Conservation (phyloP, 2,888 invertebrate species). For the Drosophila prolongata region DNA sequence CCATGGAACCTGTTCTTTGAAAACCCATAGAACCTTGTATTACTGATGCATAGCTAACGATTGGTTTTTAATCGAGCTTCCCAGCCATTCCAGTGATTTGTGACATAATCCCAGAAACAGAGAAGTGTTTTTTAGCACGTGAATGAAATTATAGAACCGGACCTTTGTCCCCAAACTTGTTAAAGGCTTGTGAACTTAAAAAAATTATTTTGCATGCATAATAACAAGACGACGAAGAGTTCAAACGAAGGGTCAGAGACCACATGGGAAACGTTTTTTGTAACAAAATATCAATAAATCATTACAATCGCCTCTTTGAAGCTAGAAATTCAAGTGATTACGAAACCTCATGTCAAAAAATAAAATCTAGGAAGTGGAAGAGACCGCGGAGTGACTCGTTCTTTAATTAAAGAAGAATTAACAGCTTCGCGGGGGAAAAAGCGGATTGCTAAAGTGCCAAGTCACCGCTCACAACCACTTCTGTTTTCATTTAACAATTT, state of each 20-base stretch:
- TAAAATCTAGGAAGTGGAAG: conserved; percentile 61
- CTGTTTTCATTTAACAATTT: conserved; percentile 57
- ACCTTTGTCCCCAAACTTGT: conserved; percentile 10
- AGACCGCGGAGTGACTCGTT: conserved; percentile 54
- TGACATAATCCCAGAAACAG: conserved; percentile 42
- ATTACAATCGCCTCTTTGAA: conserved; percentile 12
- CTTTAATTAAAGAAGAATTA: conserved; percentile 72
- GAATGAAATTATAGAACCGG: conserved; percentile 47
- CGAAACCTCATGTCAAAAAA: conserved; percentile 40
- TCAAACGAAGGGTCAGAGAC: conserved; percentile 23
- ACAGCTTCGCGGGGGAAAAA: conserved; percentile 67
- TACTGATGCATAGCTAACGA: conserved; percentile 5
- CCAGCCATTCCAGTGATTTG: conserved; percentile 36
- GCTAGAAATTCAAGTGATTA: conserved; percentile 41
- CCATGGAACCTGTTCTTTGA: conserved; percentile 33
- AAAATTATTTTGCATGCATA: conserved; percentile 4
- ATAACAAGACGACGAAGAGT: not conserved
- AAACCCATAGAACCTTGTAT: conserved; percentile 8
- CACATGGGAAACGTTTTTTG: not conserved
- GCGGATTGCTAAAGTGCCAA: conserved; percentile 52
- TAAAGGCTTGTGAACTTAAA: not conserved
- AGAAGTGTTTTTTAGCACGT: not conserved
- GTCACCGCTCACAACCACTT: conserved; percentile 56
- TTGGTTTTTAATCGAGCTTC: conserved; percentile 10
- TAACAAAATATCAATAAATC: not conserved